Percentiles rank a stretch among this genome's conserved stretches.
phyloP scores from a whole-genome alignment of 53 echinoderm and acorn worm genomes.

The Patiria pectinifera region DNA sequence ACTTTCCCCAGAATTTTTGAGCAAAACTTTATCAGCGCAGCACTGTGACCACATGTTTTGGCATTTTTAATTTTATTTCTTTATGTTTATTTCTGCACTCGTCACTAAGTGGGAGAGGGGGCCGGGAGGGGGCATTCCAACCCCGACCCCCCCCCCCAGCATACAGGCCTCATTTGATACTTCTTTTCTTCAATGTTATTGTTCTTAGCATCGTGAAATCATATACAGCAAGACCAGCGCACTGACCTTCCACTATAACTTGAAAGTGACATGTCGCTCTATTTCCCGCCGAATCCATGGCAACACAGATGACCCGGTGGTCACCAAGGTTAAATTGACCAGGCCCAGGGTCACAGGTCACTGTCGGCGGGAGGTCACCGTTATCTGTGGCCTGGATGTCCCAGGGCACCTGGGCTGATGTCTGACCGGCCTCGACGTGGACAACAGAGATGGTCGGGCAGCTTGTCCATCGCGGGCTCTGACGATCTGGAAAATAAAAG shows the following conservation, averaged over 20 bases:
- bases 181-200: too few species aligned
- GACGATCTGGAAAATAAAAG: conserved; percentile 48
- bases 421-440: conserved; percentile 56
- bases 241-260: conserved; percentile 66
- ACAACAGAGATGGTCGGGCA: conserved; percentile 51
- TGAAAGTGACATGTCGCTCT: conserved; percentile 55
- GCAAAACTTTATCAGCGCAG: too few species aligned
- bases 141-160: too few species aligned
- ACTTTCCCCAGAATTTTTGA: too few species aligned
- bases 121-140: too few species aligned
- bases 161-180: too few species aligned
- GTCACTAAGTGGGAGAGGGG: too few species aligned
- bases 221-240: not conserved
- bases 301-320: conserved; percentile 60
- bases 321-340: conserved; percentile 42
- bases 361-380: conserved; percentile 35
- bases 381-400: conserved; percentile 69
- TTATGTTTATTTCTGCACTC: too few species aligned
- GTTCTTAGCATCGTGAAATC: too few species aligned
- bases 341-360: conserved; percentile 67
- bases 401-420: conserved; percentile 29
- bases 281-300: conserved; percentile 70
- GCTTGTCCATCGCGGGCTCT: conserved; percentile 44
- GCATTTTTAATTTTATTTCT: too few species aligned
- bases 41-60: too few species aligned